These are phyloP conservation scores for Volucella inanis DNA, from an alignment of 2,888 invertebrate species.

Conservation along the genomic window DNA sequence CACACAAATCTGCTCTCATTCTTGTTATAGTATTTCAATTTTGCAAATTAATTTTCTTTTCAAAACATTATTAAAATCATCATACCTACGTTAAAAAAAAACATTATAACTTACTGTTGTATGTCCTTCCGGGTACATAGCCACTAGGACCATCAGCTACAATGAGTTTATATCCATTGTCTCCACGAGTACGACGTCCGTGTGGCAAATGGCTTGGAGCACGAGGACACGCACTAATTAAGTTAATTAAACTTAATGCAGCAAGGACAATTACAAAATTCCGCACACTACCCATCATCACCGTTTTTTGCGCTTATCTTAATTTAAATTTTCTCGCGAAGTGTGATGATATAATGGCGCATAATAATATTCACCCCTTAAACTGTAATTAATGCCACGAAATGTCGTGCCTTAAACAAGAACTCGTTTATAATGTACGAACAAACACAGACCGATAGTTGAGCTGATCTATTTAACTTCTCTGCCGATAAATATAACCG, in stretches of 20 bases:
- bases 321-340: conserved; percentile 49
- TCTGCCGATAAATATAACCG: conserved; percentile 43
- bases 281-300: conserved; percentile 54
- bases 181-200: conserved; percentile 87
- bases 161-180: conserved; percentile 93
- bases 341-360: conserved; percentile 51
- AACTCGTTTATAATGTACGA: background rate
- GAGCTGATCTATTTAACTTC: conserved; percentile 67
- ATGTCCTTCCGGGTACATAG: conserved; percentile 92
- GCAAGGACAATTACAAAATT: conserved; percentile 73
- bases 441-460: conserved; percentile 4
- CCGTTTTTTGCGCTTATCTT: conserved; percentile 6
- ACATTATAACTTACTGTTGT: conserved; percentile 86
- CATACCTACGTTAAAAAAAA: background rate
- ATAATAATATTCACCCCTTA: conserved; percentile 63
- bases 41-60: too few relatives aligned
- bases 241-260: conserved; percentile 78
- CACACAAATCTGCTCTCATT: too few relatives aligned
- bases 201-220: conserved; percentile 81
- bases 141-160: conserved; percentile 91
- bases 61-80: background rate
- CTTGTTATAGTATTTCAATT: too few relatives aligned
- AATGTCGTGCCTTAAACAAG: conserved; percentile 30
- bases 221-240: conserved; percentile 80
- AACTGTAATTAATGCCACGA: conserved; percentile 55